Conservation (phyloP, 2,797 vertebrate genomes). For the Helicolenus hilgendorfi region DNA sequence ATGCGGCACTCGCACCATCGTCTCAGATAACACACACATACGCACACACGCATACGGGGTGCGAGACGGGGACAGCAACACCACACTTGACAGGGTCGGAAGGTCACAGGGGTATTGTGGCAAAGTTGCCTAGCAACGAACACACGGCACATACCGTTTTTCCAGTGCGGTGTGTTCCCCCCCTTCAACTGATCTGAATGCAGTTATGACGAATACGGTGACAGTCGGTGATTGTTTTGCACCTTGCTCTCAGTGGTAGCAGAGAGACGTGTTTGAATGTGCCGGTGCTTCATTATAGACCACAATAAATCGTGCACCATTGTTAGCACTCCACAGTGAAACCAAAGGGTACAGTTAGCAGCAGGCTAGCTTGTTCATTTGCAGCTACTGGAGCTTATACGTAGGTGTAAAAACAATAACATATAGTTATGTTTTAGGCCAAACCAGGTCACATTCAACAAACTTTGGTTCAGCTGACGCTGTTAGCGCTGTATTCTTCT, state of each 20-base stretch:
- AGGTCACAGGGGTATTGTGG: constrained; percentile 82
- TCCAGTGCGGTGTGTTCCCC: not conserved
- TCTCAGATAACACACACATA: constrained; percentile 76
- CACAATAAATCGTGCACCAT: constrained; percentile 35
- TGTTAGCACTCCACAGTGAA: constrained; percentile 16
- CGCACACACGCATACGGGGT: constrained; percentile 30
- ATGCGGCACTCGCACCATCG: constrained; percentile 74
- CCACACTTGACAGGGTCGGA: constrained; percentile 80
- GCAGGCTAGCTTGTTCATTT: not conserved
- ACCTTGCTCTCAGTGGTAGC: constrained; percentile 27
- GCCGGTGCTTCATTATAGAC: constrained; percentile 28
- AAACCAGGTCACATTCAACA: not conserved
- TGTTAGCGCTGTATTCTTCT: not conserved
- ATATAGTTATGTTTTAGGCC: not conserved
- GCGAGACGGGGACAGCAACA: constrained; percentile 68
- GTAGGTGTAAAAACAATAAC: not conserved
- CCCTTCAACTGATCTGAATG: constrained; percentile 42
- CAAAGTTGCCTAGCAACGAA: constrained; percentile 82
- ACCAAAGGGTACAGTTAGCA: constrained; percentile 1
- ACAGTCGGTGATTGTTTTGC: constrained; percentile 52
- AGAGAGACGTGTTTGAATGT: constrained; percentile 30
- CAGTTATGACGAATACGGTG: constrained; percentile 28
- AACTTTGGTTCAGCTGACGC: not conserved
- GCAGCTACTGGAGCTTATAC: not conserved
- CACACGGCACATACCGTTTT: constrained; percentile 30